Percentiles rank a stretch among this genome's conserved stretches.
Evolutionary conservation across 2,797 vertebrate species (phyloP).

Genomic region (Cercopithecus mitis): DNA sequence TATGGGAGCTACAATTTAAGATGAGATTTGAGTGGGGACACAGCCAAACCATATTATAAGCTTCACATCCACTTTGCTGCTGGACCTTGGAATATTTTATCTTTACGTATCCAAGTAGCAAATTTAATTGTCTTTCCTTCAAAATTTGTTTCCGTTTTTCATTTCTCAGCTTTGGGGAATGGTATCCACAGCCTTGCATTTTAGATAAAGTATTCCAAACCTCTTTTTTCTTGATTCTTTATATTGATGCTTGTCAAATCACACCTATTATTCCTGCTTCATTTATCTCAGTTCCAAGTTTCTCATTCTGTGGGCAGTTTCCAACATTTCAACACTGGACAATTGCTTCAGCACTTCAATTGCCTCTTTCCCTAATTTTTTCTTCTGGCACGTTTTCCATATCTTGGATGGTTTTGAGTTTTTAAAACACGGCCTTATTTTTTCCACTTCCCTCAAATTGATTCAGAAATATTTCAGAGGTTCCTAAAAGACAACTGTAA

Average conservation of each 20-base stretch:
- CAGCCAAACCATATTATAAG: background rate
- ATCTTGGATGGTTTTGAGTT: background rate
- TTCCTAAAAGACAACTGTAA: background rate
- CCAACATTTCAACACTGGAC: background rate
- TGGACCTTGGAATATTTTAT: background rate
- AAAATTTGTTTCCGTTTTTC: background rate
- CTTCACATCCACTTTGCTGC: background rate
- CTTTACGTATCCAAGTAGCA: background rate
- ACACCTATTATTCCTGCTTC: background rate
- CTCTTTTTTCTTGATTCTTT: background rate
- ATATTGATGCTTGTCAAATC: background rate
- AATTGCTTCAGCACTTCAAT: background rate
- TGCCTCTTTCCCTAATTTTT: background rate
- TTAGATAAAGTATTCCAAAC: background rate
- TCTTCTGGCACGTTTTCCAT: background rate
- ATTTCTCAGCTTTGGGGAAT: background rate
- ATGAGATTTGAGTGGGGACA: background rate
- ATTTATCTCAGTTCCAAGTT: background rate
- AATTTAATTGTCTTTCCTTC: background rate
- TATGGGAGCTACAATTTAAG: background rate
- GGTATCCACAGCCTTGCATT: background rate
- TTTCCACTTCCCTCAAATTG: background rate
- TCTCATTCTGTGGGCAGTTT: background rate
- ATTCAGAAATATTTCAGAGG: background rate
- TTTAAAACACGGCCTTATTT: background rate